These are phyloP conservation scores for Pachycephus smyrnensis DNA, from an alignment of 2,888 invertebrate genomes.

Conservation along the genomic window DNA sequence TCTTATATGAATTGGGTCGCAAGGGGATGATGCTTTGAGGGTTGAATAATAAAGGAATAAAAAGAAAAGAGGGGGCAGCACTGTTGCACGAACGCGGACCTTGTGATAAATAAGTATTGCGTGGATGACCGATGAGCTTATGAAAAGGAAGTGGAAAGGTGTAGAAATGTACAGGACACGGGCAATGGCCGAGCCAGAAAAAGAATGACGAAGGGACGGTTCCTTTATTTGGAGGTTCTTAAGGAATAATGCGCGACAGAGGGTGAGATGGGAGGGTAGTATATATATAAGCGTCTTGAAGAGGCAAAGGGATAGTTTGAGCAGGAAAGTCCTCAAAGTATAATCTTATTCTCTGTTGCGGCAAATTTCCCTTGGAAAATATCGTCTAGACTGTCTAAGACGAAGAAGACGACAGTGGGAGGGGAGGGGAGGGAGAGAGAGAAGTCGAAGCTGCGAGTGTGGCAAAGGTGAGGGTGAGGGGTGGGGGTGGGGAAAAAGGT, in stretches of 20 bases:
- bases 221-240: background rate
- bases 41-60: too few relatives aligned
- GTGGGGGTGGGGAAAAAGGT: background rate
- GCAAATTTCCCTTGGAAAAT: slow-evolving; percentile 47
- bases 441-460: slow-evolving; percentile 21
- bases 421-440: slow-evolving; percentile 25
- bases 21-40: too few relatives aligned
- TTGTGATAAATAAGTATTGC: too few relatives aligned
- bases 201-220: slow-evolving; percentile 13
- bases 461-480: too few relatives aligned
- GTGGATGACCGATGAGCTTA: background rate
- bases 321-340: slow-evolving; percentile 38
- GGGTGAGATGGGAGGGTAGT: too few relatives aligned
- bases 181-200: slow-evolving; percentile 14
- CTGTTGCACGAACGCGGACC: too few relatives aligned
- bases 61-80: too few relatives aligned
- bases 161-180: slow-evolving; percentile 10
- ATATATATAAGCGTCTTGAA: too few relatives aligned
- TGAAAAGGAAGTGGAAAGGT: slow-evolving; percentile 16
- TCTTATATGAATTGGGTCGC: too few relatives aligned
- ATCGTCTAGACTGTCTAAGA: slow-evolving; percentile 45
- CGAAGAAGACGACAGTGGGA: slow-evolving; percentile 14
- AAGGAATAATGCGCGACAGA: background rate
- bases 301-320: background rate
- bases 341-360: slow-evolving; percentile 43